phyloP scores from a whole-genome alignment of 2,888 invertebrate genomes.

The Orchestes rusci region DNA sequence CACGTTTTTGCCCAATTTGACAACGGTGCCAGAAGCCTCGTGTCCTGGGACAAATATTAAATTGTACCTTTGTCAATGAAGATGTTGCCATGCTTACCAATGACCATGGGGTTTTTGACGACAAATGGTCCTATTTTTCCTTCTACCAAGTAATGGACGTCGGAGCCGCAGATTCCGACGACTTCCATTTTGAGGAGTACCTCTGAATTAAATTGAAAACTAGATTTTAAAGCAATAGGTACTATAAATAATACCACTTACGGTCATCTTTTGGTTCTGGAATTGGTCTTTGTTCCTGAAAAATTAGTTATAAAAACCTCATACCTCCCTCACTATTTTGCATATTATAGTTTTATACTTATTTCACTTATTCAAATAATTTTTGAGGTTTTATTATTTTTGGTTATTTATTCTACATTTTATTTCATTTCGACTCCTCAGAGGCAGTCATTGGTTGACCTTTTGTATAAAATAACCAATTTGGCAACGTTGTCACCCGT shows the following conservation, averaged over 20 bases:
- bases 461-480: too few species aligned
- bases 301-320: too few species aligned
- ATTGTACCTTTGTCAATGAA: background rate
- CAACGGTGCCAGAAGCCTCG: slow-evolving; percentile 78
- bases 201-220: slow-evolving; percentile 53
- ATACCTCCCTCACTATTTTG: too few species aligned
- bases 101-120: slow-evolving; percentile 81
- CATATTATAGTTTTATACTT: too few species aligned
- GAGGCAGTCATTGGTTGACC: too few species aligned
- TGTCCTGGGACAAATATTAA: slow-evolving; percentile 75
- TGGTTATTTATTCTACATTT: too few species aligned
- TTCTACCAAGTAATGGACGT: slow-evolving; percentile 84
- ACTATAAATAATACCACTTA: too few species aligned
- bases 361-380: too few species aligned
- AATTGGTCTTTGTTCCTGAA: slow-evolving; percentile 73
- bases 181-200: slow-evolving; percentile 81
- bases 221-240: too few species aligned
- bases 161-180: slow-evolving; percentile 96
- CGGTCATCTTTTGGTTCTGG: slow-evolving; percentile 72
- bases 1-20: slow-evolving; percentile 66
- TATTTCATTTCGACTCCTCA: too few species aligned
- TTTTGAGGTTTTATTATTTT: too few species aligned
- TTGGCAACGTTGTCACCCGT: too few species aligned
- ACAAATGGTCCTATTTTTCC: slow-evolving; percentile 85
- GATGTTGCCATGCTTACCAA: slow-evolving; percentile 55